phyloP scores from a whole-genome alignment of 1,140 invertebrate genomes.

The Ylistrum balloti region DNA sequence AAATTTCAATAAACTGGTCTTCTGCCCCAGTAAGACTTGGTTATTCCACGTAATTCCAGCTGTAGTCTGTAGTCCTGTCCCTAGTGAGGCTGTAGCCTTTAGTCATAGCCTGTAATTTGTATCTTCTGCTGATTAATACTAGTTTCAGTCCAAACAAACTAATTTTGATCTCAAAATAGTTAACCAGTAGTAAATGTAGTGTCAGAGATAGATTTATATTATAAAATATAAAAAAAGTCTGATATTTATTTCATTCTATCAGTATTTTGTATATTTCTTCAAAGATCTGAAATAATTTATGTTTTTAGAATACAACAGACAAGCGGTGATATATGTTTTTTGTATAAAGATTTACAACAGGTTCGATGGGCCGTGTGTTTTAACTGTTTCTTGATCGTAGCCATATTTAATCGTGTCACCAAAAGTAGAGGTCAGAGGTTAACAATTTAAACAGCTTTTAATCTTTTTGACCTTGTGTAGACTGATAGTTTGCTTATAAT shows the following conservation, averaged over 20 bases:
- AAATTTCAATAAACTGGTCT: background rate
- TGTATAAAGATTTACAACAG: conserved; percentile 27
- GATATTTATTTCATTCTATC: conserved; percentile 34
- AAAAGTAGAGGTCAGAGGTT: background rate
- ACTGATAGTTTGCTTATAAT: conserved; percentile 34
- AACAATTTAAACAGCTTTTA: conserved; percentile 22
- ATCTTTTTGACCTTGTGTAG: background rate
- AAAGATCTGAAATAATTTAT: conserved; percentile 40
- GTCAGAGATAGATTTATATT: conserved; percentile 39
- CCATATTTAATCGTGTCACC: conserved; percentile 26
- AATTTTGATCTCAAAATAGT: conserved; percentile 36
- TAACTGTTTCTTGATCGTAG: background rate
- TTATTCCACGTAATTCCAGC: background rate
- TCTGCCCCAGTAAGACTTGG: background rate
- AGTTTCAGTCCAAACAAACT: conserved; percentile 14
- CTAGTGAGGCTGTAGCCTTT: background rate
- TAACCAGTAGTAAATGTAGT: conserved; percentile 26
- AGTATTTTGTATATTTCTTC: conserved; percentile 36
- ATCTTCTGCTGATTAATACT: background rate
- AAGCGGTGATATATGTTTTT: conserved; percentile 16
- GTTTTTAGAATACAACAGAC: conserved; percentile 27
- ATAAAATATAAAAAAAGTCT: background rate
- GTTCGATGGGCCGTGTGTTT: background rate
- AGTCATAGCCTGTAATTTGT: background rate
- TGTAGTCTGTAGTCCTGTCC: background rate